These are phyloP conservation scores for Cyprinus carpio DNA, from an alignment of 2,113 vertebrate genomes.

Conservation along the genomic window DNA sequence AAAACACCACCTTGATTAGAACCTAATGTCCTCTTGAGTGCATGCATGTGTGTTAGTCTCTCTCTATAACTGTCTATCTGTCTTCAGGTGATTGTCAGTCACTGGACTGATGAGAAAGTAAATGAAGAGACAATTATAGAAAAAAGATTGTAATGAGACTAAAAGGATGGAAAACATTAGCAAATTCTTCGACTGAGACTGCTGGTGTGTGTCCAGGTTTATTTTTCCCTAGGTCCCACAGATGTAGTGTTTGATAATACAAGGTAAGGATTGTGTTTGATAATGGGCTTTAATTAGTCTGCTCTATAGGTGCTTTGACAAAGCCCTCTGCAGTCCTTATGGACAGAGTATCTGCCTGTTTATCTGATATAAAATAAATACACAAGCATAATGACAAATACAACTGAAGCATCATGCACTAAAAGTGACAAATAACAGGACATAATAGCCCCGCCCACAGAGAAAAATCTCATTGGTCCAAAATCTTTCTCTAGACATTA, in stretches of 20 bases:
- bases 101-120: not conserved
- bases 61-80: not conserved
- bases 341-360: not conserved
- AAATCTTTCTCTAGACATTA: not conserved
- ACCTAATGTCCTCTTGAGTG: constrained; percentile 25
- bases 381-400: not conserved
- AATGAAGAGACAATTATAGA: constrained; percentile 28
- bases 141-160: constrained; percentile 7
- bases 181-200: not conserved
- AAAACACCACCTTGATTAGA: constrained; percentile 24
- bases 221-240: not conserved
- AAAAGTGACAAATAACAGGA: not conserved
- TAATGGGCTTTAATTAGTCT: not conserved
- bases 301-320: not conserved
- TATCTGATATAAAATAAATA: not conserved
- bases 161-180: constrained; percentile 15
- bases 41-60: not conserved
- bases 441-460: not conserved
- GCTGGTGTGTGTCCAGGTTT: constrained; percentile 5
- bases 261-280: not conserved
- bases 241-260: not conserved
- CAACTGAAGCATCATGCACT: not conserved
- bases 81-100: constrained; percentile 6
- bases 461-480: not conserved
- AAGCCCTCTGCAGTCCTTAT: not conserved